Base-by-base conservation (phyloP, 2,113 vertebrate species). In the Odocoileus hemionus region DNA sequence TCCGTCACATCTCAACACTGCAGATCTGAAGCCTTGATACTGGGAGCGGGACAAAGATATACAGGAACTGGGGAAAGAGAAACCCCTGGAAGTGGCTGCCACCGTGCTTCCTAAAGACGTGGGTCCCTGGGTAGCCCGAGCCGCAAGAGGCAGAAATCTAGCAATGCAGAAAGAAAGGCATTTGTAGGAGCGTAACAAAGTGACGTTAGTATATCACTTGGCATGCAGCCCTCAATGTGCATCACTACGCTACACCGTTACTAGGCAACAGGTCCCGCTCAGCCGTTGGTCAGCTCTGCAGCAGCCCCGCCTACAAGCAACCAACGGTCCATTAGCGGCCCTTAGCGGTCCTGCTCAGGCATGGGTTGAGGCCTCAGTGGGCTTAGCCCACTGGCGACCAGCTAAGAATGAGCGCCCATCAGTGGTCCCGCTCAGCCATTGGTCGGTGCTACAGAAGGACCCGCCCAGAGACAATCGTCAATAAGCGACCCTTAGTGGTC, bases 401-500 rank as follows among this genome's bases (percentile, higher is more conserved):
- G 3, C 67, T 3, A 6, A 1, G 19, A 39, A 12, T 39, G n/a
- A 23, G 36, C 5, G 5, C 2, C 21, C 21, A 0, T 25, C 1
- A 12, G n/a, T 39, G 36, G 36, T 12, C 10, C 36, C 10, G 0
- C 67, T 74, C 67, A 13, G 36, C 67, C 10, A 43, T 74, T 74
- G 67, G 11, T 13, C 36, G 6, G 5, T 25, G 36, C 67, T 39
- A 21, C 36, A 39, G 67, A 13, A 13, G 36, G 67, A 0, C n/a
- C 64, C 4, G 16, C 64, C 64, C 64, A 36, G 8, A 39, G 39
- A 39, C 39, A 39, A 39, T 39, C 39, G 39, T 39, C 39, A 39
- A 39, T 39, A 39, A 39, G n/a, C 4, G 33, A n/a, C 17, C 4
- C 33, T 10, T 5, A 19, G 64, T 10, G 64, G 64, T 36, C 33